Evolutionary conservation across 2,797 vertebrate genomes (phyloP).

Genomic region (Harpagifer antarcticus): DNA sequence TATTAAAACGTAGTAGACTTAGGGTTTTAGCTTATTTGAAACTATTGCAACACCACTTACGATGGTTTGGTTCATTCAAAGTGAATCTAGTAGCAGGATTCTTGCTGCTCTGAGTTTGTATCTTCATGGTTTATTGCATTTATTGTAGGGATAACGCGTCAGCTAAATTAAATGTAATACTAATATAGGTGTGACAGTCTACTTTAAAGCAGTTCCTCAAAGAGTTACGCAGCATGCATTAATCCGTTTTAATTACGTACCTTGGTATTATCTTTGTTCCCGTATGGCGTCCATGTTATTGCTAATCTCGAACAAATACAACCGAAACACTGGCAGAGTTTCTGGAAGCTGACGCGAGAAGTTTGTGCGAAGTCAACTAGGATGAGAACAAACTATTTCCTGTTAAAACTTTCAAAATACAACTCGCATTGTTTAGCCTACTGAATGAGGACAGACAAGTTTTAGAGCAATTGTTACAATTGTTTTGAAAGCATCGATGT

Average conservation of each 20-base stretch:
- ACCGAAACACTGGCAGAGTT: background rate
- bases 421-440: background rate
- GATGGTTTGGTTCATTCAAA: no score
- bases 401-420: constrained; percentile 29
- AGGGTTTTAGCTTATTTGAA: no score
- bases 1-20: no score
- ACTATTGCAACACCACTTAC: no score
- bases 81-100: no score
- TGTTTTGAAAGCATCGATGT: constrained; percentile 4
- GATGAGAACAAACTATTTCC: constrained; percentile 2
- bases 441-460: no score
- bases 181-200: no score
- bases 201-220: background rate
- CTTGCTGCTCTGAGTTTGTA: no score
- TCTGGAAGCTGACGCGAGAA: constrained; percentile 1
- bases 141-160: no score
- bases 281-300: background rate
- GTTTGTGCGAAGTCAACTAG: background rate
- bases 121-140: no score
- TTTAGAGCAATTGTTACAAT: no score
- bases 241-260: constrained; percentile 1
- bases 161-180: no score
- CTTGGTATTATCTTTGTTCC: background rate
- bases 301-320: background rate
- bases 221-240: background rate